These are phyloP conservation scores for Beris chalybata DNA, from an alignment of 2,888 invertebrate species.

Conservation along the genomic window DNA sequence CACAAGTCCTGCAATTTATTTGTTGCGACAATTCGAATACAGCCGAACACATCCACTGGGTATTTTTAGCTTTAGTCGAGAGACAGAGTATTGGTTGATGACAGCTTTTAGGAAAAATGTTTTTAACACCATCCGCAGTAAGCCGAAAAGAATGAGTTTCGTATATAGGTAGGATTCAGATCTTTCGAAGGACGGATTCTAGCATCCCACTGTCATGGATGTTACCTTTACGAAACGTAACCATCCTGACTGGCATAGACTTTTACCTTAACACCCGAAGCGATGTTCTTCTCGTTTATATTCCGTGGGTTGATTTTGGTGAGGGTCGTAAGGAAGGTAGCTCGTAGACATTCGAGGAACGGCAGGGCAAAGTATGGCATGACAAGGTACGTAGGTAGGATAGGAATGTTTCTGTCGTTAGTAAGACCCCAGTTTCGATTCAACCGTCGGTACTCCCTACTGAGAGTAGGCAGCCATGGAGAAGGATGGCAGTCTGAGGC, in stretches of 20 bases:
- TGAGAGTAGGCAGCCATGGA: conserved; percentile 18
- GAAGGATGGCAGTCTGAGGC: conserved; percentile 5
- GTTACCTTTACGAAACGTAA: too few species aligned
- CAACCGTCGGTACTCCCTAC: conserved; percentile 7
- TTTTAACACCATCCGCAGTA: conserved; percentile 30
- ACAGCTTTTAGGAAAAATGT: conserved; percentile 34
- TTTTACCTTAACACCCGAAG: too few species aligned
- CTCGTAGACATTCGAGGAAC: conserved; percentile 27
- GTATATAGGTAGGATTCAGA: too few species aligned
- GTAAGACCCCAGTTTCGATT: conserved; percentile 32
- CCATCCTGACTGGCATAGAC: too few species aligned
- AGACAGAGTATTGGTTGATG: conserved; percentile 31
- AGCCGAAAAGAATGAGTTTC: background rate
- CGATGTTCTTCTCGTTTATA: too few species aligned
- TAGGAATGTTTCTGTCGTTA: conserved; percentile 30
- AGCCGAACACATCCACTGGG: too few species aligned
- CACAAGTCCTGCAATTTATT: too few species aligned
- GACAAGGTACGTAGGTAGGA: conserved; percentile 14
- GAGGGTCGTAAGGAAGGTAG: conserved; percentile 9
- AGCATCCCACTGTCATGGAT: too few species aligned
- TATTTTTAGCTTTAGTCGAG: too few species aligned
- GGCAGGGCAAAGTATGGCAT: background rate
- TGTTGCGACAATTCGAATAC: too few species aligned
- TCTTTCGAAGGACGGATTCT: too few species aligned
- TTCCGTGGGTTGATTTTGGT: too few species aligned